Evolutionary conservation across 2,888 invertebrate species (phyloP), one percentile per base, ranked within the genome.

Genomic region (Tridacna gigas): DNA sequence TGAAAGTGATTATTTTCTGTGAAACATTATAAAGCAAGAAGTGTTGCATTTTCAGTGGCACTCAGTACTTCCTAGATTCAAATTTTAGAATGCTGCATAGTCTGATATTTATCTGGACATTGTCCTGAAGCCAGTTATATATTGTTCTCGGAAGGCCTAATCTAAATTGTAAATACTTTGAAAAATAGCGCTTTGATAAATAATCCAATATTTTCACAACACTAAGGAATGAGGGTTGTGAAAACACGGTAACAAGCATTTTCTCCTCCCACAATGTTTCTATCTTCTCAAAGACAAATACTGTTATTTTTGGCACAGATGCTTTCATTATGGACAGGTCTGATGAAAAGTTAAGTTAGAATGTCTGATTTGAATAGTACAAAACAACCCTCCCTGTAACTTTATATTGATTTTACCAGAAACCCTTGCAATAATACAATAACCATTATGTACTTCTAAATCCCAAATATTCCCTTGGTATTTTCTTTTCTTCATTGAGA

Each of bases 401-500:
- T 56, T 20, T 56, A 65, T 15, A 65, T 65, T 20, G 65, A 65
- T 65, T 65, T 26, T 26, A 26, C 28, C 25, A 28, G 18, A 18
- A 28, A 28, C 18, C 65, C 65, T 28, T 26, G 28, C 26, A 22
- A 65, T 65, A 26, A 25, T 65, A 65, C 65, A 65, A 65, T 65
- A 65, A 65, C 65, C 28, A 65, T 65, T 65, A 65, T 65, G 65
- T 65, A 15, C 15, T 65, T 65, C 65, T 65, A 26, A n/a, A 65
- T 65, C 65, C 15, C 65, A 65, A 65, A 65, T 65, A 65, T 65
- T 65, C 65, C 65, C 65, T 28, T 65, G 65, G 26, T 65, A 65
- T 28, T 65, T n/a, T 65, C 26, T 65, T 65, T 65, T 65, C 65
- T 65, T 65, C 65, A 65, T 65, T 65, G 26, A 65, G 28, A 65